A percentile compares a stretch with the other conserved stretches of the same genome.
phyloP scores from a whole-genome alignment of 2,113 vertebrate species.

The Lutjanus erythropterus region DNA sequence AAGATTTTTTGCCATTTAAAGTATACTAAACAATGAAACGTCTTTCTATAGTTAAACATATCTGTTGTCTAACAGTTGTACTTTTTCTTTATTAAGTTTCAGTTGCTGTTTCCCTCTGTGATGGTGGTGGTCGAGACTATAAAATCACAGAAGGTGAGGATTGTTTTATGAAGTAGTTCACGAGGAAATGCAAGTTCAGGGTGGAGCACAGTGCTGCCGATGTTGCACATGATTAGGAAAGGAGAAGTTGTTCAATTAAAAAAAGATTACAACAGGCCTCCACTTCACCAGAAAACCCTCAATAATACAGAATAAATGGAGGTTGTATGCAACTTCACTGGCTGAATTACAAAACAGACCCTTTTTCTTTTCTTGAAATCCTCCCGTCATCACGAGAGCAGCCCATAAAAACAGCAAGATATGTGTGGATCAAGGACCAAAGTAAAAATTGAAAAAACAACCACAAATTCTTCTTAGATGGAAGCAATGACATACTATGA shows the following conservation, averaged over 20 bases:
- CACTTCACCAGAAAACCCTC: neutral
- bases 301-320: neutral
- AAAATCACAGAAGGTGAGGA: conserved; percentile 93
- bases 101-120: conserved; percentile 97
- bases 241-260: neutral
- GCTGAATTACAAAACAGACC: neutral
- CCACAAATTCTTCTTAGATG: neutral
- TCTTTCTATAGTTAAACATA: neutral
- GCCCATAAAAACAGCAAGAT: neutral
- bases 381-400: too few relatives aligned
- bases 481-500: neutral
- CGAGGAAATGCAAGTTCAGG: neutral
- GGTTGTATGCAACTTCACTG: too few relatives aligned
- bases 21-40: neutral
- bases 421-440: neutral
- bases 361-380: neutral
- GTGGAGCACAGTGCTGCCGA: neutral
- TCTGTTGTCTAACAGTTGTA: neutral
- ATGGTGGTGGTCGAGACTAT: conserved; percentile 98
- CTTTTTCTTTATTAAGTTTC: conserved; percentile 86
- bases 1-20: neutral
- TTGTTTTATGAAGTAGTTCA: neutral
- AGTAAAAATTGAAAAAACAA: neutral
- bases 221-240: neutral
- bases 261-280: neutral